Evolutionary conservation across 2,113 vertebrate species (phyloP).

Genomic region (Pseudois nayaur): DNA sequence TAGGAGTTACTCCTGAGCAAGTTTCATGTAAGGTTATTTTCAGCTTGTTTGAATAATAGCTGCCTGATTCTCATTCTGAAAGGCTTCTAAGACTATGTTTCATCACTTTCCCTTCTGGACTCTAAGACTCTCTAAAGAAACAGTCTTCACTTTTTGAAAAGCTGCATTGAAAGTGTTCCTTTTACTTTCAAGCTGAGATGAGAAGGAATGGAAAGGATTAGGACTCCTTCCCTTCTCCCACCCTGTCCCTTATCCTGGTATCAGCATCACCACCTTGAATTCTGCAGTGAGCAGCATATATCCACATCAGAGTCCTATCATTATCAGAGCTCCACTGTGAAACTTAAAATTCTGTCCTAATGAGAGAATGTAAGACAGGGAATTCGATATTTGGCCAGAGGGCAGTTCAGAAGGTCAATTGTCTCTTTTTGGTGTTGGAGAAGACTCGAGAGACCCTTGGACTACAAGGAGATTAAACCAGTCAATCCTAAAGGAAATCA

Average conservation of each 20-base stretch:
- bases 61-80: background rate
- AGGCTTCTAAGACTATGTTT: background rate
- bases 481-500: background rate
- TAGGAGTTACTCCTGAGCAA: background rate
- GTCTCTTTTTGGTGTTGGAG: background rate
- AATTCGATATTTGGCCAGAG: background rate
- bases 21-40: background rate
- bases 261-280: background rate
- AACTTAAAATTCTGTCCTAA: background rate
- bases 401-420: background rate
- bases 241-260: background rate
- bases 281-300: background rate
- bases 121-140: background rate
- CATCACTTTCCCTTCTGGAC: background rate
- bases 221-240: background rate
- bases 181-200: conserved; percentile 17
- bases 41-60: background rate
- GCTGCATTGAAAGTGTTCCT: background rate
- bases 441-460: background rate
- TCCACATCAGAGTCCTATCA: background rate
- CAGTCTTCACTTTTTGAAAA: conserved; percentile 19
- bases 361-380: background rate
- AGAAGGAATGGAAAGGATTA: background rate
- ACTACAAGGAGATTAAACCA: background rate
- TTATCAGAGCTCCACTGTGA: background rate